Base-by-base conservation (phyloP, 1,140 invertebrate species). In the Temnothorax nylanderi region DNA sequence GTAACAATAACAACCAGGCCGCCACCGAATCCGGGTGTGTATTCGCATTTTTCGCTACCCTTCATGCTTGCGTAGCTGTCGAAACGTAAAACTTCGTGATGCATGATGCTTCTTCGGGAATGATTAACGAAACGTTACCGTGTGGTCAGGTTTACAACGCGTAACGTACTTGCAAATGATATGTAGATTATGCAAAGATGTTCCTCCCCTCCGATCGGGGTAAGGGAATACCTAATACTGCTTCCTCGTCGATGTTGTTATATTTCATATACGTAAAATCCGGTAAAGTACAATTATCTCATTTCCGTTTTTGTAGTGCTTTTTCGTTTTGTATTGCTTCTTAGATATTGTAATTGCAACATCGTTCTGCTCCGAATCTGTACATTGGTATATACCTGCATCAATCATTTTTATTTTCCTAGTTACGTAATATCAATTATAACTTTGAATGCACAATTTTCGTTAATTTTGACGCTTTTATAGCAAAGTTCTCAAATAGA, bases 1-100 rank as follows among this genome's bases (percentile, higher is more conserved):
- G 91, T 81, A 95, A 94, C 88, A 95, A 94, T 88, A 95, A 95
- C 90, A 94, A 94, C 89, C 89, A 90, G 49, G 60, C 93, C 69
- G 91, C 81, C 71, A 92, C 86, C 51, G 95, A 95, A 81, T 93
- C 93, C 75, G 95, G 94, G 95, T 95, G 94, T 93, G 94, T 95
- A 94, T 88, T 88, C 47, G 37, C 56, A 86, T 7, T 32, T 89
- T 78, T 85, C 21, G 6, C n/a, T 56, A 47, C 26, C 64, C 62
- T 81, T 62, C 6, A 47, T 13, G 54, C 69, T 75, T 78, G 13
- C 69, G 21, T 72, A 49, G 47, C 26, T 41, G 41, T 64, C 21
- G 21, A 41, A 21, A 62, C 11, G 13, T 60, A 32, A 72, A 58
- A 71, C 26, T 62, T 4, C 69, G 18, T 64, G 54, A 41, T 84